phyloP scores from a whole-genome alignment of 2,113 vertebrate genomes.

The Pycnonotus jocosus region DNA sequence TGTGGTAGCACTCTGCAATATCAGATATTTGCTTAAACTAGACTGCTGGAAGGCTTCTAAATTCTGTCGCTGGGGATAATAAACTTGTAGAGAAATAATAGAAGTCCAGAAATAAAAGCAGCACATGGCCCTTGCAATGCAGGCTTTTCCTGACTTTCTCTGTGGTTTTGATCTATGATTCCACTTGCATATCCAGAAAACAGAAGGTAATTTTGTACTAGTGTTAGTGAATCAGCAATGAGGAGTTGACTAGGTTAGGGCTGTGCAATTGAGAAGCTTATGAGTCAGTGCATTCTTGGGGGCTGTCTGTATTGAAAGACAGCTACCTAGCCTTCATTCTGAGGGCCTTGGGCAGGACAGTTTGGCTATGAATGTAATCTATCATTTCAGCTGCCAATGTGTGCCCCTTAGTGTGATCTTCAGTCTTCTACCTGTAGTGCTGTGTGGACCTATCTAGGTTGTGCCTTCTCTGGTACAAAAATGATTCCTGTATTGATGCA shows the following conservation, averaged over 20 bases:
- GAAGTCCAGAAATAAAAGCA: background rate
- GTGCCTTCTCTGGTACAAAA: background rate
- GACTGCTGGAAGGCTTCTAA: background rate
- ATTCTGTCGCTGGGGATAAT: background rate
- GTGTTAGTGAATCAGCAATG: background rate
- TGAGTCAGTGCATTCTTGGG: background rate
- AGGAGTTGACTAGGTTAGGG: background rate
- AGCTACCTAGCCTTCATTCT: background rate
- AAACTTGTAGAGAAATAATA: background rate
- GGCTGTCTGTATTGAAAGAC: background rate
- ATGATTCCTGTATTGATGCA: background rate
- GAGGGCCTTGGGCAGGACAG: background rate
- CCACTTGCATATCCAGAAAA: background rate
- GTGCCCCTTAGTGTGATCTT: background rate
- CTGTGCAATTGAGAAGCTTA: background rate
- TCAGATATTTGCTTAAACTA: background rate
- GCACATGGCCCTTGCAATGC: background rate
- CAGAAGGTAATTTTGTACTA: background rate
- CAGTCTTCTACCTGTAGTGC: background rate
- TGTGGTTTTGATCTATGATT: background rate
- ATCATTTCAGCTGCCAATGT: background rate
- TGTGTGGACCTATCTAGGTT: background rate
- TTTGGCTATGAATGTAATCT: background rate
- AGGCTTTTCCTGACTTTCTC: background rate
- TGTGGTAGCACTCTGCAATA: background rate